Percentiles rank a stretch among this genome's conserved stretches.
phyloP scores from a whole-genome alignment of 2,888 invertebrate genomes.

The Aethes cnicana region DNA sequence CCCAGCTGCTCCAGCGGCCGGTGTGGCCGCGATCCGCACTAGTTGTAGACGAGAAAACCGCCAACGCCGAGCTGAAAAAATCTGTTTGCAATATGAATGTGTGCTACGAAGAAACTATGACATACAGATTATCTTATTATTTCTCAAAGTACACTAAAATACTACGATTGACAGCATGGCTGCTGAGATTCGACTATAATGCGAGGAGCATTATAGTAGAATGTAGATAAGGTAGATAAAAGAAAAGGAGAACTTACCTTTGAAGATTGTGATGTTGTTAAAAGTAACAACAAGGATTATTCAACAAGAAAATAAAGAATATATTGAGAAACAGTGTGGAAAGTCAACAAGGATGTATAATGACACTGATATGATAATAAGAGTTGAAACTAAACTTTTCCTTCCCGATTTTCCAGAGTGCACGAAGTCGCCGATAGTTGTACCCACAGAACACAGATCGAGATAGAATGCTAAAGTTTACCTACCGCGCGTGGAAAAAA shows the following conservation, averaged over 20 bases:
- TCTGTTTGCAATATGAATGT: no score
- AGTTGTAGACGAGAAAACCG: no score
- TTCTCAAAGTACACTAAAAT: neutral
- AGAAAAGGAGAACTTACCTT: neutral
- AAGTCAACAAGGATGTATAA: neutral
- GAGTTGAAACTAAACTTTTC: neutral
- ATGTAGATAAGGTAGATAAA: neutral
- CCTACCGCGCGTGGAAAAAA: no score
- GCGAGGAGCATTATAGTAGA: no score
- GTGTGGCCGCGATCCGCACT: no score
- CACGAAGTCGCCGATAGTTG: neutral
- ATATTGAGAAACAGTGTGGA: neutral
- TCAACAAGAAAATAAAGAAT: neutral
- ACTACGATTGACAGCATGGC: neutral
- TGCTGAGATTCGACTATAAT: neutral
- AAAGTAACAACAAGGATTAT: neutral
- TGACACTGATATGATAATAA: neutral
- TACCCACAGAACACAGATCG: no score
- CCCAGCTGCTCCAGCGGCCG: no score
- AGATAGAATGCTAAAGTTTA: no score
- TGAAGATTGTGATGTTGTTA: neutral
- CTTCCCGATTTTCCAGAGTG: neutral
- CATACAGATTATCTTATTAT: no score
- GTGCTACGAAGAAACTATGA: no score
- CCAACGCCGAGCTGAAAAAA: no score